Base-by-base conservation (phyloP, 1,140 invertebrate species). In the Apolygus lucorum region DNA sequence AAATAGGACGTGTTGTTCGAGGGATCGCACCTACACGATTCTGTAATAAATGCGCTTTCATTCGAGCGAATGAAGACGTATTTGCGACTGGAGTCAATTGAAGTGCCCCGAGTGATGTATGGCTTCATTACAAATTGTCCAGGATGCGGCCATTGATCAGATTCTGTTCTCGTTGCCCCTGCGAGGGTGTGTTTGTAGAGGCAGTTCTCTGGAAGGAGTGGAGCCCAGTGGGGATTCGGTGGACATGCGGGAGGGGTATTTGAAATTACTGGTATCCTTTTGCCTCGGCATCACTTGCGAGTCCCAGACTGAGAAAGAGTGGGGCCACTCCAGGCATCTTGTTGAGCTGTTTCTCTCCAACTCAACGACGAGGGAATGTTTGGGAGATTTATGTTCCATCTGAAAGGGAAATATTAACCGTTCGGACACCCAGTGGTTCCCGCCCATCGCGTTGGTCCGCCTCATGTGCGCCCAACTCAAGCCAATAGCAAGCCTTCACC, bases 361-460 rank as follows among this genome's bases (percentile, higher is more conserved):
- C 34, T 42, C 22, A 59, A 59, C 54, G 22, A 59, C 54, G 22
- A 59, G 13, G 54, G 54, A 59, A 59, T 59, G 54, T 4, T 24
- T 21, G 8, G 22, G 22, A 59, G 54, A 59, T 59, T 59, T 59
- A 59, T 59, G 22, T 8, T 22, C 22, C 54, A 59, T 59, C 22
- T 59, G 54, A 59, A 59, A 59, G 54, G 54, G 54, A 59, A 59
- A 59, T 59, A 24, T 59, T 59, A 59, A 59, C 54, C 54, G 22
- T 21, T 22, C 54, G 54, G 22, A 59, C 54, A 59, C 34, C 34
- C 34, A 42, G 34, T 8, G 34, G 34, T 42, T 42, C 4, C 17
- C 34, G 4, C 4, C 34, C 34, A 8, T 17, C 34, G 4, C 34
- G 34, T n/a, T n/a, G 34, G 8, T 49, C 34, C 34, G 8, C 34